Base-by-base conservation (phyloP, 2,888 invertebrate species). In the Pherbina coryleti region DNA sequence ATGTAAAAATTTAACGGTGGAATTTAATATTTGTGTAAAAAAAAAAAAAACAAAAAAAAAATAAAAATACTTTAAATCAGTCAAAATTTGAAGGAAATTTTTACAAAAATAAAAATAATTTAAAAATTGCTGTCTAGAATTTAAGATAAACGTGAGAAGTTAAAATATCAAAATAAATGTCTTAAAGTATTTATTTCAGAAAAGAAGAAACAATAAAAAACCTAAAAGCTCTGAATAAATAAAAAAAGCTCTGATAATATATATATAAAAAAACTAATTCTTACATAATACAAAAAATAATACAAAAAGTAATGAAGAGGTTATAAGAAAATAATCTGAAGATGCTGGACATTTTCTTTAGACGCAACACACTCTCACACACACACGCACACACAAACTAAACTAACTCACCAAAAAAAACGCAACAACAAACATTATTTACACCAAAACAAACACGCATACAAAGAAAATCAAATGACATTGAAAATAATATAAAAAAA, bases 311-410 rank as follows among this genome's bases (percentile, higher is more conserved):
- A 66, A 53, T 34, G n/a, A 34, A 70, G 70, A 55, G 28, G 17
- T 53, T 17, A 28, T 75, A 60, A n/a, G 80, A 76, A 73, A 71
- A 44, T 31, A 72, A 66, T 66, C 34, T 84, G 87, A 88, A 88
- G 88, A 84, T 88, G 88, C 88, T 88, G 88, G 88, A 85, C 88
- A 88, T 88, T 88, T 88, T 88, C 87, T 85, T 84, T 82, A 79
- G 72, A 75, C 79, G 78, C 70, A 72, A 76, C 69, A 77, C 34
- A 73, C 60, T 78, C 55, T 60, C 67, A 71, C 79, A 76, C 73
- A 75, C 28, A 78, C 66, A 79, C 76, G 77, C 73, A 81, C 53
- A 79, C 55, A 80, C 81, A 81, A 79, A 79, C 79, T 78, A 79
- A 77, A 81, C 81, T 53, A 51, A 81, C 25, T 72, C 57, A 79